Evolutionary conservation across 2,797 vertebrate genomes (phyloP).

Genomic region (Chelmon rostratus): DNA sequence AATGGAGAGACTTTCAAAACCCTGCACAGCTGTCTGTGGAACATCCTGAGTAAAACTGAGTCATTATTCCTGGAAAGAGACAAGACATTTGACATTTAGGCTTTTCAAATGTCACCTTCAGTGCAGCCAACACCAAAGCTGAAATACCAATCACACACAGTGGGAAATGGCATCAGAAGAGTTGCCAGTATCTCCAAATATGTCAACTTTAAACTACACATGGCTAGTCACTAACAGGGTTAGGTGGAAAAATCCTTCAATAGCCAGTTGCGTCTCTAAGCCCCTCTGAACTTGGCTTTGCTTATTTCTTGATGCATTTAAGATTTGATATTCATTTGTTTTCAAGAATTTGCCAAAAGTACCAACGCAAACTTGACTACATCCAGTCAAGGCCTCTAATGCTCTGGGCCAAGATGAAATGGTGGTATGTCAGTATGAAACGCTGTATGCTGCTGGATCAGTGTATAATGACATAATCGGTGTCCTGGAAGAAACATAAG

Average conservation of each 20-base stretch:
- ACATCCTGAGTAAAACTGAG: not conserved
- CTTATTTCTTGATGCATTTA: too few species aligned
- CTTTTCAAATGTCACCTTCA: slow-evolving; percentile 25
- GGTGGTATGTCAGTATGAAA: too few species aligned
- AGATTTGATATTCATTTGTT: not conserved
- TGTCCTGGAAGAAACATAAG: too few species aligned
- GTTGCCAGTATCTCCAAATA: not conserved
- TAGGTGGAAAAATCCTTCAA: not conserved
- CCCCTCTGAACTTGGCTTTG: not conserved
- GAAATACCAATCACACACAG: slow-evolving; percentile 3
- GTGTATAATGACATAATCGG: too few species aligned
- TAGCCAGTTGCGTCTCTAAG: not conserved
- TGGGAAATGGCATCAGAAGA: not conserved
- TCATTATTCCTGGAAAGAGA: slow-evolving; percentile 27
- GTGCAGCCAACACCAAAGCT: slow-evolving; percentile 2
- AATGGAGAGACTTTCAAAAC: not conserved
- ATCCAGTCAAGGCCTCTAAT: too few species aligned
- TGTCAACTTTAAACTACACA: not conserved
- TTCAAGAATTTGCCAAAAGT: not conserved
- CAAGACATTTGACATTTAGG: slow-evolving; percentile 37
- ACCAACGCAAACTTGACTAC: not conserved
- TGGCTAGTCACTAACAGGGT: too few species aligned
- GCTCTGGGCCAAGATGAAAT: too few species aligned
- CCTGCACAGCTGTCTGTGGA: not conserved
- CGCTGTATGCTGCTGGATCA: too few species aligned